A percentile compares a stretch with the other conserved stretches of the same genome.
phyloP scores from a whole-genome alignment of 37 sponge, comb jelly and placozoan genomes.

The Mnemiopsis leidyi region DNA sequence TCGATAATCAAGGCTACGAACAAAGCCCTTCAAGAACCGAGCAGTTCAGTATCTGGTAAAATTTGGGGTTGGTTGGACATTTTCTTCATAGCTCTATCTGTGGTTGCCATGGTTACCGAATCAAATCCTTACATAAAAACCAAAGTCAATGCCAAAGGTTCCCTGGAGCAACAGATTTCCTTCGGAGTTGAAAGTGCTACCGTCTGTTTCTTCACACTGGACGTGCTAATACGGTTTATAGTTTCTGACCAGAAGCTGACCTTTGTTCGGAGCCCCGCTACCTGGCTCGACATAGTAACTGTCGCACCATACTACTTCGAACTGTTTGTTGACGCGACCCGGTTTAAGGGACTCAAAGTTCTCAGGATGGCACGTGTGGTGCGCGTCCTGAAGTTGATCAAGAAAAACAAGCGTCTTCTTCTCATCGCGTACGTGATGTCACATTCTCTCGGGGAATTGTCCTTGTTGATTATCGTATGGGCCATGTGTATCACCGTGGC shows the following conservation, averaged over 20 bases:
- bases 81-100: neutral
- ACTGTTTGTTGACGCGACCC: neutral
- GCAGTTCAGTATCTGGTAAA: neutral
- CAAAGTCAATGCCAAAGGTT: neutral
- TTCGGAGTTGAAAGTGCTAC: neutral
- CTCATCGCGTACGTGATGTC: constrained; percentile 7
- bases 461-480: constrained; percentile 6
- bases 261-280: neutral
- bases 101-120: neutral
- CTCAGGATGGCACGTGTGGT: constrained; percentile 26
- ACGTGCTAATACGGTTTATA: neutral
- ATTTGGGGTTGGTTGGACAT: constrained; percentile 27
- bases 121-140: neutral
- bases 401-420: neutral
- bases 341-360: neutral
- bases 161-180: neutral
- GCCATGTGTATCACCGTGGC: constrained; percentile 21
- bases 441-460: neutral
- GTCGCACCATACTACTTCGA: constrained; percentile 40
- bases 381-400: neutral
- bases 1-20: neutral
- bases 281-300: neutral
- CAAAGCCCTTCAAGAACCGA: neutral
- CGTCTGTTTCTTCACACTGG: neutral
- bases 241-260: neutral